These are phyloP conservation scores for Orestias chungarensis DNA, from an alignment of 2,797 vertebrate genomes.

Conservation along the genomic window DNA sequence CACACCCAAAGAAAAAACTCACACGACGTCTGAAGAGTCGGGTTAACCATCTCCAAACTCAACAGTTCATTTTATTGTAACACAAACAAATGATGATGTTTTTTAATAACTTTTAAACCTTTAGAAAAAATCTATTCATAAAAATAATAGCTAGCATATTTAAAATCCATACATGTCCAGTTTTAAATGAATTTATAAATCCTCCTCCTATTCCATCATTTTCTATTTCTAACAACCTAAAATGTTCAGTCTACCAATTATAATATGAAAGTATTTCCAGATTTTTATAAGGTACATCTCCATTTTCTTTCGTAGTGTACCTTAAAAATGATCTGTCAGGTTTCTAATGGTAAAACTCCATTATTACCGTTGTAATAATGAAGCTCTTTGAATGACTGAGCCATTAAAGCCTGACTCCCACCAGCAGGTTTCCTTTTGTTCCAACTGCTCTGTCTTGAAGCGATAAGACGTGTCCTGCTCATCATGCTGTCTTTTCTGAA, in stretches of 20 bases:
- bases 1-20: slow-evolving; percentile 46
- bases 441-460: neutral
- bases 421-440: slow-evolving; percentile 6
- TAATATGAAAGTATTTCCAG: neutral
- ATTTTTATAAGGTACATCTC: neutral
- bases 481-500: neutral
- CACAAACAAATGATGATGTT: neutral
- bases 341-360: neutral
- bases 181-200: neutral
- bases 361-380: neutral
- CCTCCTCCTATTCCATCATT: neutral
- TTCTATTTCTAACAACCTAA: neutral
- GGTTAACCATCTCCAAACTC: neutral
- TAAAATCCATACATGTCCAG: neutral
- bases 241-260: too few relatives aligned
- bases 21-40: slow-evolving; percentile 11
- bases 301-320: neutral
- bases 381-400: neutral
- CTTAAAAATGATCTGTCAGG: neutral
- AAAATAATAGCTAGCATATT: neutral
- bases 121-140: neutral
- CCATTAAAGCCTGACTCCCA: slow-evolving; percentile 1
- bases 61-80: neutral
- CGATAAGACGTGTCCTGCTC: neutral
- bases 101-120: neutral